Conservation (phyloP, 2,113 vertebrate genomes). For the Madoqua kirkii region DNA sequence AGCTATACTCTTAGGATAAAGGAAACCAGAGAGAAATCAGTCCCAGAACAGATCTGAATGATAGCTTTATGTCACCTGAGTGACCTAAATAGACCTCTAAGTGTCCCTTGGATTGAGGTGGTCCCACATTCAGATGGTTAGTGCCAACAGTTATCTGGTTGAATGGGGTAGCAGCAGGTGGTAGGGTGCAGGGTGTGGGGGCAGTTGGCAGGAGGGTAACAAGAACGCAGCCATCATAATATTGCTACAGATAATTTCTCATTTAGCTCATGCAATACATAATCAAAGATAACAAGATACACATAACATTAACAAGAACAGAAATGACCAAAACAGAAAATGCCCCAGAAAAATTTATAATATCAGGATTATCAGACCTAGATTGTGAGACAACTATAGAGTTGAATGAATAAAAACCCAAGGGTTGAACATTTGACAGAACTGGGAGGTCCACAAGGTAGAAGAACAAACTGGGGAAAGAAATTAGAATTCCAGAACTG, state of each 20-base stretch:
- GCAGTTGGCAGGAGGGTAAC: not conserved
- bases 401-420: not conserved
- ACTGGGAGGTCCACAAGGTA: not conserved
- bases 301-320: not conserved
- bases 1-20: not conserved
- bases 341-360: not conserved
- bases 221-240: not conserved
- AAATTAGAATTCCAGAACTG: slow-evolving; percentile 20
- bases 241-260: slow-evolving; percentile 8
- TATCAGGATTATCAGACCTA: slow-evolving; percentile 7
- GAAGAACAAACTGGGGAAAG: slow-evolving; percentile 6
- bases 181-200: not conserved
- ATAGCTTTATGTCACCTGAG: not conserved
- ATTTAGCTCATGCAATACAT: not conserved
- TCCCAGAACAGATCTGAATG: not conserved
- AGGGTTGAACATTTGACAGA: not conserved
- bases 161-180: not conserved
- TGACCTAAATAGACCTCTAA: not conserved
- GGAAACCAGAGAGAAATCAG: not conserved
- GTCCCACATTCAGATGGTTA: not conserved
- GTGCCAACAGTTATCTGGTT: not conserved
- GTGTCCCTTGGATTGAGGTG: not conserved
- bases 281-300: not conserved
- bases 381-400: not conserved
- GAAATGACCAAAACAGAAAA: slow-evolving; percentile 18